phyloP scores from a whole-genome alignment of 2,113 vertebrate genomes.

The Echinops telfairi region DNA sequence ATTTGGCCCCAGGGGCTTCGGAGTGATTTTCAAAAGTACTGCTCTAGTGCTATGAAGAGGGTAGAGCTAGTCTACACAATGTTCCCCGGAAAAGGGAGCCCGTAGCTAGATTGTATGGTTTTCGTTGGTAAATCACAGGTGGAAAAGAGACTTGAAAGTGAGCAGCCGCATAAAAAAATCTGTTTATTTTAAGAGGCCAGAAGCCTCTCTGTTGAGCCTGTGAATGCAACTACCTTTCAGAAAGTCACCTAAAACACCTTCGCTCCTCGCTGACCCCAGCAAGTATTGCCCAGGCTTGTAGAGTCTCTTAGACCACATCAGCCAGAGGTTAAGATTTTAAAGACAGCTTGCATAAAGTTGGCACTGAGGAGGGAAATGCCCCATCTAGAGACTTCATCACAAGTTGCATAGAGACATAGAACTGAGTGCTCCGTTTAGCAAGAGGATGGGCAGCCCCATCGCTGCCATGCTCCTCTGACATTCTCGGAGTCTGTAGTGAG shows the following conservation, averaged over 20 bases:
- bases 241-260: constrained; percentile 8
- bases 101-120: neutral
- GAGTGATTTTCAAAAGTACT: neutral
- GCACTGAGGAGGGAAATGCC: constrained; percentile 38
- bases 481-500: neutral
- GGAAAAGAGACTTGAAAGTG: neutral
- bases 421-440: neutral
- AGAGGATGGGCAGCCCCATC: neutral
- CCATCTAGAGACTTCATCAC: constrained; percentile 8
- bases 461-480: constrained; percentile 32
- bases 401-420: neutral
- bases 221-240: neutral
- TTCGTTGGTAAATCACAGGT: constrained; percentile 40
- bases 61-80: neutral
- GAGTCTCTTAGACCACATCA: neutral
- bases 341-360: neutral
- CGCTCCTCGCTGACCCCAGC: neutral
- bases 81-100: neutral
- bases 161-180: constrained; percentile 9
- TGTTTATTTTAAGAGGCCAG: constrained; percentile 34
- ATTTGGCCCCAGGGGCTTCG: neutral
- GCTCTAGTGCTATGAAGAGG: neutral
- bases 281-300: neutral
- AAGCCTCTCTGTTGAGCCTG: constrained; percentile 9
- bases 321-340: neutral